Base-by-base conservation (phyloP, 2,113 vertebrate species). In the Scolopax mira region DNA sequence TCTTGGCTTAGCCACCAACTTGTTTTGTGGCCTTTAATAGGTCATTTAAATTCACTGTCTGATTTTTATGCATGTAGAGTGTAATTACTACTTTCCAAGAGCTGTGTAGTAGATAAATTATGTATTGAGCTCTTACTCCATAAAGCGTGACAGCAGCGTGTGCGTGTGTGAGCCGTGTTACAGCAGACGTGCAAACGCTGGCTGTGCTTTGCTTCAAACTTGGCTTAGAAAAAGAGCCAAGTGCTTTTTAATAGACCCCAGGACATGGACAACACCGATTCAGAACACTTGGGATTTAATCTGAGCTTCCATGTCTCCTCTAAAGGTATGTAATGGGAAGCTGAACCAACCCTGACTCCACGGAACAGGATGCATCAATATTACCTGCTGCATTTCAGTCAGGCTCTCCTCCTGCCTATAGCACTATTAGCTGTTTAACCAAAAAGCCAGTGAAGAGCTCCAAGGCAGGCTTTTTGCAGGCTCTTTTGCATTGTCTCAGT, bases 11-110 rank as follows among this genome's bases (percentile, higher is more conserved):
- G 82, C 85, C 82, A 88, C 83, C 69, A 88, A 24, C 57, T 94
- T 87, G 77, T 85, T 89, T 80, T 94, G 83, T 92, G 85, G 92
- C 75, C 93, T 96, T 94, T 82, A 94, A 67, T 41, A 73, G 88
- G 75, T 92, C 83, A 73, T 89, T 94, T 78, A 89, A 94, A 79
- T 89, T 85, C 62, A 74, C 93, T 87, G 90, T 66, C 62, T 71
- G 78, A 64, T 94, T 91, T 93, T 92, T 96, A 80, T 88, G 82
- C 41, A 51, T 58, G 35, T 84, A 3, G 28, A 74, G 51, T 49
- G 55, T 92, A 96, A 93, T 91, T 85, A 80, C 37, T 81, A 9
- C 84, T 90, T 83, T 87, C 72, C 39, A 61, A 41, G 74, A 46
- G 7, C 58, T n/a, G 58, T 69, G 69, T 94, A 79, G 72, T 78